Evolutionary conservation across 2,888 invertebrate genomes (phyloP).

Genomic region (Chloroclystis v-ata): DNA sequence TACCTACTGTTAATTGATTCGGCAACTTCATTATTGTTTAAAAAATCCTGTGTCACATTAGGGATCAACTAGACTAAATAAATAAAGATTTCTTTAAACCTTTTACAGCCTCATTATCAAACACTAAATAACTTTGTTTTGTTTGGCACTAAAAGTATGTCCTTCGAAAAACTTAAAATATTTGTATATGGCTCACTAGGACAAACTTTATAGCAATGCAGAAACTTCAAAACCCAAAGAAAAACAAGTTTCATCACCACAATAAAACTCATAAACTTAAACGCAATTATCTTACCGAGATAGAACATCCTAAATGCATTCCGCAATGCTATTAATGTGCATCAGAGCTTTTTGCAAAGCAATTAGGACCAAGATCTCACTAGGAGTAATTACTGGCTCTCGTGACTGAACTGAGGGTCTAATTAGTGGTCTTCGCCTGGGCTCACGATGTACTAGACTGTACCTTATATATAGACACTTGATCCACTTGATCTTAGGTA

Average conservation of each 20-base stretch:
- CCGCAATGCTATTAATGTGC: slow-evolving; percentile 17
- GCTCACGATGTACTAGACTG: slow-evolving; percentile 16
- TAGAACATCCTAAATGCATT: slow-evolving; percentile 18
- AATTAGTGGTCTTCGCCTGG: slow-evolving; percentile 21
- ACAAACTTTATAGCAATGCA: too few relatives aligned
- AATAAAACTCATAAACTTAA: neutral
- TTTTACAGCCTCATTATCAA: too few relatives aligned
- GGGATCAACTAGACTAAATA: too few relatives aligned
- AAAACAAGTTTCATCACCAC: neutral
- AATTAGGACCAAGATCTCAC: slow-evolving; percentile 29
- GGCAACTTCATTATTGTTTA: too few relatives aligned
- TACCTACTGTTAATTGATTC: too few relatives aligned
- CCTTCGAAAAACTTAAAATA: too few relatives aligned
- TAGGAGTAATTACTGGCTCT: slow-evolving; percentile 26
- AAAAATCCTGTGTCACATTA: too few relatives aligned
- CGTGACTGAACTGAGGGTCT: slow-evolving; percentile 29
- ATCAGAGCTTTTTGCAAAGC: slow-evolving; percentile 24
- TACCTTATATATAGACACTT: neutral
- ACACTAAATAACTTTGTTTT: too few relatives aligned
- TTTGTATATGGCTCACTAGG: too few relatives aligned
- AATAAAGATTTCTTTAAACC: too few relatives aligned
- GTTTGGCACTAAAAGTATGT: too few relatives aligned
- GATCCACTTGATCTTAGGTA: neutral
- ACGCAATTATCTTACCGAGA: slow-evolving; percentile 2
- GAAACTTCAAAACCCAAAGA: neutral